Conservation (phyloP, 2,113 vertebrate genomes). For the Barbus barbus region DNA sequence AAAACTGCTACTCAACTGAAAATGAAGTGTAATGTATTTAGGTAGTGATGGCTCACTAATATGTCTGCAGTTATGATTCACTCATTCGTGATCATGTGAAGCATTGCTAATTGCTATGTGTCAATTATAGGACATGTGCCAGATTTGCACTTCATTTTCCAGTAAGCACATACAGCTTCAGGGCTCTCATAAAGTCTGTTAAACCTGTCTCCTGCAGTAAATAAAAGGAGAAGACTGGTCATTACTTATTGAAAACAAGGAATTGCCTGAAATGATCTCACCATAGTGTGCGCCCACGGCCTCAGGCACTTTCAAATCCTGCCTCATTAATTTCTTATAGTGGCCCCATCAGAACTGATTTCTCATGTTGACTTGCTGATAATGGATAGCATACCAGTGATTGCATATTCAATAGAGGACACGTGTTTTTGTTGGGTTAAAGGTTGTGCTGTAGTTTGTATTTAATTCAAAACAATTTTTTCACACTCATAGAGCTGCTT, state of each 20-base stretch:
- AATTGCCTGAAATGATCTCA: constrained; percentile 67
- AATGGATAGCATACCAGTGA: constrained; percentile 19
- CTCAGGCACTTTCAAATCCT: constrained; percentile 65
- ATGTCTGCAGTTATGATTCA: not conserved
- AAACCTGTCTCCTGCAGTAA: constrained; percentile 17
- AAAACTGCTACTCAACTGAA: not conserved
- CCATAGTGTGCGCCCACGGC: constrained; percentile 62
- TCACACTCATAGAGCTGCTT: not conserved
- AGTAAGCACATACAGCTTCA: not conserved
- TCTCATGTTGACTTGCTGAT: constrained; percentile 61
- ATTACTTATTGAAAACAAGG: constrained; percentile 58
- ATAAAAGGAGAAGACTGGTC: constrained; percentile 38
- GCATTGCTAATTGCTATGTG: not conserved
- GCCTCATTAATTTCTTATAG: constrained; percentile 75
- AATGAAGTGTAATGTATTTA: not conserved
- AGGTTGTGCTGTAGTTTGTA: not conserved
- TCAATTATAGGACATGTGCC: not conserved
- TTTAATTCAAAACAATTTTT: too few species aligned
- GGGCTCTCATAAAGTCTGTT: constrained; percentile 16
- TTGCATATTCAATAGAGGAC: constrained; percentile 32
- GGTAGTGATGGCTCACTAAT: not conserved
- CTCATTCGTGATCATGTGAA: not conserved
- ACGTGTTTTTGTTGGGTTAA: not conserved
- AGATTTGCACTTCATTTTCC: not conserved
- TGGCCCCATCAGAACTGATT: constrained; percentile 72